These are phyloP conservation scores for Sipha flava DNA, from an alignment of 1,140 invertebrate genomes.

Conservation along the genomic window DNA sequence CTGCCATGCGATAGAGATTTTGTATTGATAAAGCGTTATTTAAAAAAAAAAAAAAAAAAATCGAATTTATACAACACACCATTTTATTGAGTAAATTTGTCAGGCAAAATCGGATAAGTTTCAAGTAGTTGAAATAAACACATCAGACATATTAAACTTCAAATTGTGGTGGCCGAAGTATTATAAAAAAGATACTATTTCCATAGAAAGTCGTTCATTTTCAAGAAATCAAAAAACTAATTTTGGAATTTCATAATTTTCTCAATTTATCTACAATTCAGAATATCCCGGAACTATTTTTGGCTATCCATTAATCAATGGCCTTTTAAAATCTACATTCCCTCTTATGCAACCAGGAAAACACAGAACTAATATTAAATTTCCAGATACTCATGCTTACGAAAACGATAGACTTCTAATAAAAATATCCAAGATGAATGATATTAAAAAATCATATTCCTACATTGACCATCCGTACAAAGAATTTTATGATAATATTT, in stretches of 20 bases:
- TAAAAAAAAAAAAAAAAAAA: background rate
- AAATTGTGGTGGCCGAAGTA: slow-evolving; percentile 32
- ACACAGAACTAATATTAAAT: background rate
- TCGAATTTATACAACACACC: slow-evolving; percentile 8
- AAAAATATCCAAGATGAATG: background rate
- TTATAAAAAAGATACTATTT: slow-evolving; percentile 12
- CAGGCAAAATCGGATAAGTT: slow-evolving; percentile 21
- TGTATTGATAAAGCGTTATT: background rate
- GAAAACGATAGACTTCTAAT: background rate
- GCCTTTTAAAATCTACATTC: background rate
- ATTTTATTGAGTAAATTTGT: slow-evolving; percentile 19
- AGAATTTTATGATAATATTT: background rate
- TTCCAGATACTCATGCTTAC: background rate
- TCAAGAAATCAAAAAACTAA: slow-evolving; percentile 6
- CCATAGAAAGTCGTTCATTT: too few relatives aligned
- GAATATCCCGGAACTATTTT: background rate
- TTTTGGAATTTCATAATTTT: slow-evolving; percentile 2
- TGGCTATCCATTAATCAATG: slow-evolving; percentile 10
- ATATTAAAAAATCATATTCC: background rate
- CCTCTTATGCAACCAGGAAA: background rate
- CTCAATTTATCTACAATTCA: background rate
- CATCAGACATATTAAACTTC: slow-evolving; percentile 6
- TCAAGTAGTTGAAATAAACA: slow-evolving; percentile 15
- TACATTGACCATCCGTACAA: background rate
- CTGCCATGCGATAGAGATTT: slow-evolving; percentile 22